Base-by-base conservation (phyloP, 2,797 vertebrate genomes). In the Xiphorhynchus erythropygius region DNA sequence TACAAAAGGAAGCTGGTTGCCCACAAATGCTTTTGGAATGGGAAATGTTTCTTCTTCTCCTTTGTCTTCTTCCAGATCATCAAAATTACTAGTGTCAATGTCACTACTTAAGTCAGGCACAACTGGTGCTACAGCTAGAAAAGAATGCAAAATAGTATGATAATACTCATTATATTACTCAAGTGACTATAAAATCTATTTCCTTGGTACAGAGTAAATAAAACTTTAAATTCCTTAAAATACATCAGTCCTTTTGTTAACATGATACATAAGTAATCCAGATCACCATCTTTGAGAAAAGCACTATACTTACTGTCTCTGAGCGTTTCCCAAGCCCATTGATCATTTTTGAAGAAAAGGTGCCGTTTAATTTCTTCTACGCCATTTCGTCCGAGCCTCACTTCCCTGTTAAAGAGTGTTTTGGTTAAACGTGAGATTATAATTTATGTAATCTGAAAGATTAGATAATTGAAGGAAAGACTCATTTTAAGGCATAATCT, bases 21-120 rank as follows among this genome's bases (percentile, higher is more conserved):
- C 99, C 93, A 99, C 99, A 95, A 99, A 99, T 82, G 99, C 99
- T 98, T 99, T 99, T 81, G 99, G 99, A 96, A 99, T 99, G 68
- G 99, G 99, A 96, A 99, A 99, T 33, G 99, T 99, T 98, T 99
- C 99, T 97, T 99, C 99, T 52, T 99, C 99, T 74, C 99, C 99
- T 95, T 99, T 98, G 90, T 99, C 99, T 97, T 99, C 99, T 97
- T 99, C 99, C 30, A 99, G 98, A 94, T 99, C 99, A 86, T 99
- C 99, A 96, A 99, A 99, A 98, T 99, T 99, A 98, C 99, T 99
- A 84, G 99, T 99, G 98, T 99, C 99, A 30, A 98, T 98, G 96
- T 99, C 99, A 94, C 99, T 99, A 98, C 99, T 99, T 95, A 99
- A 98, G 96, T 99, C 99, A 53, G 99, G 99, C 83, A 99, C 99